Evolutionary conservation across 2,797 vertebrate genomes (phyloP).

Genomic region (Gallinago nigripennis): DNA sequence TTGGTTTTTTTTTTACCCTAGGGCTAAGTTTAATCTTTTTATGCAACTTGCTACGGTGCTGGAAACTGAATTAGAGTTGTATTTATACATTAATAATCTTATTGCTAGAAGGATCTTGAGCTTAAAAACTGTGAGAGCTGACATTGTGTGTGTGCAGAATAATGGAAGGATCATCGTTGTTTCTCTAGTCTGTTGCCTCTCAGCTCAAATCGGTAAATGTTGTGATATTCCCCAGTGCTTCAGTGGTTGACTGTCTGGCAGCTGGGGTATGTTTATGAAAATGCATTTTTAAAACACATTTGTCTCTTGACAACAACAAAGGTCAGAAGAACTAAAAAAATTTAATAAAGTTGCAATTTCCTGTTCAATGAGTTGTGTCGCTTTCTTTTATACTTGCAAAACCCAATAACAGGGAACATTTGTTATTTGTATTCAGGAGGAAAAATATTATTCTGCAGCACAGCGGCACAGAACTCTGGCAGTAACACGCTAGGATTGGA

Average conservation of each 20-base stretch:
- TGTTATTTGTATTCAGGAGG: constrained; percentile 64
- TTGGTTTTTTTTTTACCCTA: not conserved
- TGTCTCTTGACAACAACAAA: constrained; percentile 29
- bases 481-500: not conserved
- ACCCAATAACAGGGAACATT: constrained; percentile 27
- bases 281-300: constrained; percentile 38
- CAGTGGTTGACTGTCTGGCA: constrained; percentile 17
- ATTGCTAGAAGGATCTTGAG: not conserved
- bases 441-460: not conserved
- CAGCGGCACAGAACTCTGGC: not conserved
- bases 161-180: not conserved
- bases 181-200: not conserved
- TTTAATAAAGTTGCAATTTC: constrained; percentile 53
- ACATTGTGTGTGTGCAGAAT: not conserved
- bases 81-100: constrained; percentile 17
- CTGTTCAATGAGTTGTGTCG: constrained; percentile 1
- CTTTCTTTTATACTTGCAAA: constrained; percentile 38
- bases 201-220: constrained; percentile 28
- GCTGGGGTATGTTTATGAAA: constrained; percentile 51
- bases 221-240: constrained; percentile 25
- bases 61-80: constrained; percentile 24
- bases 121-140: not conserved
- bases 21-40: constrained; percentile 17
- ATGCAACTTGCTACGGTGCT: not conserved
- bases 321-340: constrained; percentile 6